A percentile compares a stretch with the other conserved stretches of the same genome.
These are phyloP conservation scores for Blera fallax DNA, from an alignment of 2,888 invertebrate species.

Conservation along the genomic window DNA sequence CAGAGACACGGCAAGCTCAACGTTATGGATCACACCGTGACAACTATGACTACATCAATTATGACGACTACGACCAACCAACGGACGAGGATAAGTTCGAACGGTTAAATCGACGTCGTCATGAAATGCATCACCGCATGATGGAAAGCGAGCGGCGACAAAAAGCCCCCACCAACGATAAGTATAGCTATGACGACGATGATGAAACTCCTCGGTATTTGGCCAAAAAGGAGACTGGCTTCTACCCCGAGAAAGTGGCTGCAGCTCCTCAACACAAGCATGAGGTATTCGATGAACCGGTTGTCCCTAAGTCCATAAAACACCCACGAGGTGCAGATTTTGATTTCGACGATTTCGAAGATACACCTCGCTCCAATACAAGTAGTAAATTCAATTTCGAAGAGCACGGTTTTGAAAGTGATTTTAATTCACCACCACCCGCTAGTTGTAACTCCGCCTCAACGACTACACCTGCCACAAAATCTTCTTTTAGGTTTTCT, in stretches of 20 bases:
- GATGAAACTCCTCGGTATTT: conserved; percentile 58
- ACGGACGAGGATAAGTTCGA: conserved; percentile 81
- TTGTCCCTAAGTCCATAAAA: conserved; percentile 46
- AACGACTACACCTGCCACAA: conserved; percentile 76
- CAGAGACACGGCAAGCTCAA: conserved; percentile 55
- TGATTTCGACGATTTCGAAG: conserved; percentile 79
- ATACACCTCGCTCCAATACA: conserved; percentile 78
- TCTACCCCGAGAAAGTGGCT: conserved; percentile 65
- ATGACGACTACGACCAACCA: conserved; percentile 78
- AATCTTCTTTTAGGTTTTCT: conserved; percentile 83
- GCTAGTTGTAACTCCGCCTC: conserved; percentile 79
- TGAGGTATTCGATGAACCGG: conserved; percentile 73
- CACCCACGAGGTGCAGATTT: conserved; percentile 71
- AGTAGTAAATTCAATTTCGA: conserved; percentile 81
- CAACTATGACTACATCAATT: conserved; percentile 80
- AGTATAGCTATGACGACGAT: conserved; percentile 72
- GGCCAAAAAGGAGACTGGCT: conserved; percentile 47
- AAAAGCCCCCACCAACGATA: conserved; percentile 73
- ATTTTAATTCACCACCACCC: conserved; percentile 80
- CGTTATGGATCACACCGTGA: conserved; percentile 74
- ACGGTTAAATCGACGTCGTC: conserved; percentile 80
- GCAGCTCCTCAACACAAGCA: conserved; percentile 70
- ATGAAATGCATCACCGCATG: conserved; percentile 81
- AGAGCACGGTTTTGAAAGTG: conserved; percentile 81
- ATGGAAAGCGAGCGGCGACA: conserved; percentile 79